A percentile compares a stretch with the other conserved stretches of the same genome.
Evolutionary conservation across 2,797 vertebrate genomes (phyloP).

Genomic region (Serranus cabrilla): DNA sequence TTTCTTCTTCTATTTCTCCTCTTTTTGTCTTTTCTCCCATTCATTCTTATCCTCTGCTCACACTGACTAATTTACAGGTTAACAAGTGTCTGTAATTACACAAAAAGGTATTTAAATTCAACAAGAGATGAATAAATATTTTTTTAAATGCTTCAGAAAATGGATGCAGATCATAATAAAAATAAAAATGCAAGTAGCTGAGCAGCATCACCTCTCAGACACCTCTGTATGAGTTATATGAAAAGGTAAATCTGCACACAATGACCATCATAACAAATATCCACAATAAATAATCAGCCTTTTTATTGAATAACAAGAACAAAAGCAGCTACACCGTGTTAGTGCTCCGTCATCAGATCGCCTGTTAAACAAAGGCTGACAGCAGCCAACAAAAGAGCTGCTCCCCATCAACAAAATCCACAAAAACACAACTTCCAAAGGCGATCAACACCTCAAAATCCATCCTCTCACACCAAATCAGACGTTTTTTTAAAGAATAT

Average conservation of each 20-base stretch:
- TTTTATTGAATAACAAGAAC: slow-evolving; percentile 16
- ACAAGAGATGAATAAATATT: neutral
- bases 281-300: neutral
- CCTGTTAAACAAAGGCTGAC: slow-evolving; percentile 33
- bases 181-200: neutral
- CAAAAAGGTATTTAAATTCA: neutral
- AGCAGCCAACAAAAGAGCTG: slow-evolving; percentile 29
- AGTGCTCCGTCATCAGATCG: slow-evolving; percentile 36
- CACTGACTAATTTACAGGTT: slow-evolving; percentile 8
- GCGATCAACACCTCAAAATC: neutral
- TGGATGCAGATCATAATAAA: neutral
- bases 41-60: neutral
- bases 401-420: slow-evolving; percentile 28
- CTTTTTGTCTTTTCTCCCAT: neutral
- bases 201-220: neutral
- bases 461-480: neutral
- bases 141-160: neutral
- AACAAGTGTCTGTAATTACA: slow-evolving; percentile 45
- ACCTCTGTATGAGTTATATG: neutral
- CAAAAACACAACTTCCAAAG: slow-evolving; percentile 21
- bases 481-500: neutral
- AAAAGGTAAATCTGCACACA: neutral
- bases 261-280: neutral
- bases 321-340: slow-evolving; percentile 12
- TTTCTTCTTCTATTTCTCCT: neutral